A percentile compares a stretch with the other conserved stretches of the same genome.
These are phyloP conservation scores for Philereme vetulata DNA, from an alignment of 2,888 invertebrate species.

Conservation along the genomic window DNA sequence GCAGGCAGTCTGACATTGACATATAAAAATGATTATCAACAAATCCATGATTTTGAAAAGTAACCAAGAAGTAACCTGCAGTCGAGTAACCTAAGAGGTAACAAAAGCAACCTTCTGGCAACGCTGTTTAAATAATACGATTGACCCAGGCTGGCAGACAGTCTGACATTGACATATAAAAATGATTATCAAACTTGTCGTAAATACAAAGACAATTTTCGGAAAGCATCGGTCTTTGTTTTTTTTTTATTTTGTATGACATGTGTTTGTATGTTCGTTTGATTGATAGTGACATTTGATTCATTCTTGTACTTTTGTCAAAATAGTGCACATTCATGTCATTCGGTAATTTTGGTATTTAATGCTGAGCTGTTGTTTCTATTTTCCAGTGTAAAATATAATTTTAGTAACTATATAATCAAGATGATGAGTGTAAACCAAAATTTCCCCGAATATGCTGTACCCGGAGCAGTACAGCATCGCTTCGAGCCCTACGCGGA, in stretches of 20 bases:
- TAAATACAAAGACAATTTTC: neutral
- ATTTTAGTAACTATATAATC: neutral
- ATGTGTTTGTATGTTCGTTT: too few species aligned
- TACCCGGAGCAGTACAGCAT: conserved; percentile 79
- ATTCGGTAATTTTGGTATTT: conserved; percentile 6
- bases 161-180: conserved; percentile 1
- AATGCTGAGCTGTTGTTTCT: too few species aligned
- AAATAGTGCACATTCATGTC: conserved; percentile 30
- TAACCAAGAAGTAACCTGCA: too few species aligned
- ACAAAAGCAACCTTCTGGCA: too few species aligned
- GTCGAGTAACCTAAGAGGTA: too few species aligned
- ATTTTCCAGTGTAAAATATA: too few species aligned
- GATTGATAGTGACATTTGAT: neutral
- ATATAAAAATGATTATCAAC: neutral
- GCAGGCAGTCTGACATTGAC: conserved; percentile 1
- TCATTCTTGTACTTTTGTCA: neutral
- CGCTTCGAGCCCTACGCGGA: conserved; percentile 82
- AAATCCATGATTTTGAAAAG: too few species aligned
- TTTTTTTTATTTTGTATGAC: neutral
- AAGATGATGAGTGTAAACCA: conserved; percentile 66
- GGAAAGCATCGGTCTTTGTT: neutral
- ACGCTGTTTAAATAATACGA: neutral
- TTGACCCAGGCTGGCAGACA: neutral
- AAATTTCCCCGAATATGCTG: conserved; percentile 75
- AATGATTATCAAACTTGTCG: neutral